Base-by-base conservation (phyloP, 2,888 invertebrate species). In the Teleiodes luculella region DNA sequence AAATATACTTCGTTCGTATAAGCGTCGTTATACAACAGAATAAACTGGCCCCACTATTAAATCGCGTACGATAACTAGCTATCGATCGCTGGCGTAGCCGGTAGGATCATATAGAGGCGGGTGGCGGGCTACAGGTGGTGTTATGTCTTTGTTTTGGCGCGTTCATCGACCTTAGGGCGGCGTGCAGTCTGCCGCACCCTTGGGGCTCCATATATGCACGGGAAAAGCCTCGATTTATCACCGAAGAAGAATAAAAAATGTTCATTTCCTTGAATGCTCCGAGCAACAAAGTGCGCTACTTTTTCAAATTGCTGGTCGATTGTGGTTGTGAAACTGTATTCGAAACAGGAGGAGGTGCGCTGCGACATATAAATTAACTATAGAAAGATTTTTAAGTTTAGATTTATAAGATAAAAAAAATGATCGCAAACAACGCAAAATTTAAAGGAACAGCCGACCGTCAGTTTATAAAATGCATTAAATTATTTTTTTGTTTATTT, bases 91-190 rank as follows among this genome's bases (percentile, higher is more conserved):
- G 39, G 39, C 10, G 39, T 16, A 16, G 39, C 18, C 4, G 39
- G 24, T 24, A 24, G 24, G 39, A 2, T 13, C 35, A 28, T 49
- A 46, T 52, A 39, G 35, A 33, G 14, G 14, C 13, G 37, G 14
- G 50, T 54, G 52, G 54, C 53, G 31, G 58, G 63, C 78, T 75
- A 77, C 82, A 84, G 83, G 84, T 84, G 79, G 74, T 70, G 65
- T 59, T 60, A 64, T 58, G 62, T 60, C 72, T 79, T 84, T 86
- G 85, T 86, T 86, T 79, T 85, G 80, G 77, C 78, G 72, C 78
- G 85, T 74, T 73, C 86, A 66, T 76, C 70, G 80, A 87, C 84
- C 85, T 62, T 70, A 51, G 53, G 61, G 58, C 56, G 78, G 61
- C 81, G 66, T 57, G 68, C 76, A 57, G 85, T 78, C 82, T 80